Evolutionary conservation across 2,113 vertebrate species (phyloP).

Genomic region (Felis chaus): DNA sequence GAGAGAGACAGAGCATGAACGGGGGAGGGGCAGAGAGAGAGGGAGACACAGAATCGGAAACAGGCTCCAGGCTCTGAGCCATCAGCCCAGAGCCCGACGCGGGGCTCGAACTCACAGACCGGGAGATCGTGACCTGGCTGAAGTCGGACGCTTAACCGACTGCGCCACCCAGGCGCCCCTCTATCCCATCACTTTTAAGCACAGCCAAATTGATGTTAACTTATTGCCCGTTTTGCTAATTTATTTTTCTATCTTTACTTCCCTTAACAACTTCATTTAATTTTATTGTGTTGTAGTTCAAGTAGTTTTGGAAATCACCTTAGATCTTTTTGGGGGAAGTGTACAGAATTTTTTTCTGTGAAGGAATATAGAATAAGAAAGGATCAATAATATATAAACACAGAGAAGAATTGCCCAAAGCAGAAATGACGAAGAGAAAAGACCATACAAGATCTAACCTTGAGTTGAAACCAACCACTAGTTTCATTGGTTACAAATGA

Average conservation of each 20-base stretch:
- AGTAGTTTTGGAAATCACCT: not conserved
- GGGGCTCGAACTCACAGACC: no score
- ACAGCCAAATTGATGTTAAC: not conserved
- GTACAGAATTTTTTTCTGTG: not conserved
- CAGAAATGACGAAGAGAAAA: not conserved
- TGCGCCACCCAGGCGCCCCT: not conserved
- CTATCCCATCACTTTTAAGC: not conserved
- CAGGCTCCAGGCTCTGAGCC: no score
- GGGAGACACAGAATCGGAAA: no score
- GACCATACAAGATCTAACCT: not conserved
- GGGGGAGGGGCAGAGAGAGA: no score
- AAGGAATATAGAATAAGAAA: conserved; percentile 5
- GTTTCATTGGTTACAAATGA: not conserved
- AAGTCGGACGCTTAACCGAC: no score
- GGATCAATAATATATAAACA: not conserved
- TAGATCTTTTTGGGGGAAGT: not conserved
- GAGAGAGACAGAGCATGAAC: no score
- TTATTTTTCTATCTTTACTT: not conserved
- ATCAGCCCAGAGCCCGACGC: no score
- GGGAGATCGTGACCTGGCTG: no score
- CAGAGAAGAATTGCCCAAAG: not conserved
- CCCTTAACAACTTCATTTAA: not conserved
- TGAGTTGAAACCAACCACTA: not conserved
- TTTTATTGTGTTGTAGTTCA: not conserved
- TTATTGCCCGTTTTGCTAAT: not conserved